A percentile compares a stretch with the other conserved stretches of the same genome.
Conservation (phyloP, 2,797 vertebrate species). For the Tokudaia muenninki region DNA sequence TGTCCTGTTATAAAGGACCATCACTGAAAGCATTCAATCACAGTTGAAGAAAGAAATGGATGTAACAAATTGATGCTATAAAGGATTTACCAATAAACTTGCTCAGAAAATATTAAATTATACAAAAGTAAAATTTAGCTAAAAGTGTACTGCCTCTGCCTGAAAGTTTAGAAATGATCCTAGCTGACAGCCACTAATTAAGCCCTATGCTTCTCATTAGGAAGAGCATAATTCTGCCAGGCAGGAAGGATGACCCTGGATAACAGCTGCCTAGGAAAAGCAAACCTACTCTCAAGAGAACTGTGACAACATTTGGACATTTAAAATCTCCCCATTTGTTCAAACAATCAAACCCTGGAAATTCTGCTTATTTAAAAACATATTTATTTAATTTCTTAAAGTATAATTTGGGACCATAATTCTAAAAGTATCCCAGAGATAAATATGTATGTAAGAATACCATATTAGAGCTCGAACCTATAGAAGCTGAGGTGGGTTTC, state of each 20-base stretch:
- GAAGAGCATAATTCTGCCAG: neutral
- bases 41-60: neutral
- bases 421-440: neutral
- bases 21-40: slow-evolving; percentile 34
- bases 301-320: neutral
- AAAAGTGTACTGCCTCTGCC: neutral
- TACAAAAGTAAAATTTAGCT: neutral
- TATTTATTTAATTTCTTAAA: neutral
- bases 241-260: neutral
- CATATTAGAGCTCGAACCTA: neutral
- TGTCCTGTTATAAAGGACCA: neutral
- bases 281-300: neutral
- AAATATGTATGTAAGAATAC: neutral
- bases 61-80: neutral
- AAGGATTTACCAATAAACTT: neutral
- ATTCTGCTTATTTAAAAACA: neutral
- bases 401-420: neutral
- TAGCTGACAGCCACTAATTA: slow-evolving; percentile 1
- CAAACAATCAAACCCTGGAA: neutral
- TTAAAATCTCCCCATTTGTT: neutral
- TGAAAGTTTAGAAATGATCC: neutral
- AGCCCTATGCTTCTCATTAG: neutral
- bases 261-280: neutral
- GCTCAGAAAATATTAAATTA: neutral
- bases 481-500: neutral